Evolutionary conservation across 1,140 invertebrate species (phyloP).

Genomic region (Bombyx mori): DNA sequence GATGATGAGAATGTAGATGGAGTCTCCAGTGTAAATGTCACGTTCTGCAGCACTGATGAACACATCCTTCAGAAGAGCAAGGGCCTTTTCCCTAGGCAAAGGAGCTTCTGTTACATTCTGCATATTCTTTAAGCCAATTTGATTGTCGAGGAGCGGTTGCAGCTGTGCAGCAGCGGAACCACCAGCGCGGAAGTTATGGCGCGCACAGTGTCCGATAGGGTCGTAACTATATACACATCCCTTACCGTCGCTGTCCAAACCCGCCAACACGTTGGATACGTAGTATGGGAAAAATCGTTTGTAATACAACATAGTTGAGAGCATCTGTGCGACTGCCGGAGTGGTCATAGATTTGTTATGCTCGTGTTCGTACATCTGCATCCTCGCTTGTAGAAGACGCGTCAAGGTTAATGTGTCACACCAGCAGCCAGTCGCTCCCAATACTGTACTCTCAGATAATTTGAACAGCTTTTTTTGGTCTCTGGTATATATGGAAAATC

Average conservation of each 20-base stretch:
- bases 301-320: conserved; percentile 96
- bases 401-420: conserved; percentile 96
- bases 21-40: conserved; percentile 97
- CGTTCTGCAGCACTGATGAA: conserved; percentile 97
- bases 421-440: conserved; percentile 96
- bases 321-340: conserved; percentile 92
- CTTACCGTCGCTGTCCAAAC: conserved; percentile 89
- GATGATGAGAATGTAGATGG: conserved; percentile 89
- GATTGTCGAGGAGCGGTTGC: conserved; percentile 91
- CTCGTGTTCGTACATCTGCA: conserved; percentile 96
- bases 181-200: conserved; percentile 82
- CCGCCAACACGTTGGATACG: conserved; percentile 94
- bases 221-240: conserved; percentile 97
- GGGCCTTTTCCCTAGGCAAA: conserved; percentile 84
- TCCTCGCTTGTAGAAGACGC: conserved; percentile 85
- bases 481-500: conserved; percentile 91
- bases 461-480: conserved; percentile 89
- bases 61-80: conserved; percentile 91
- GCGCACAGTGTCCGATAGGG: conserved; percentile 95
- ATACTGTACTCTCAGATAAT: conserved; percentile 85
- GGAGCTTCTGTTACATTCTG: conserved; percentile 73
- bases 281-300: conserved; percentile 99
- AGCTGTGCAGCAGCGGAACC: conserved; percentile 87
- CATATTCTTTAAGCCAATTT: conserved; percentile 92
- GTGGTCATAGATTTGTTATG: conserved; percentile 96